phyloP scores from a whole-genome alignment of 2,113 vertebrate genomes.

The Scalopus aquaticus region DNA sequence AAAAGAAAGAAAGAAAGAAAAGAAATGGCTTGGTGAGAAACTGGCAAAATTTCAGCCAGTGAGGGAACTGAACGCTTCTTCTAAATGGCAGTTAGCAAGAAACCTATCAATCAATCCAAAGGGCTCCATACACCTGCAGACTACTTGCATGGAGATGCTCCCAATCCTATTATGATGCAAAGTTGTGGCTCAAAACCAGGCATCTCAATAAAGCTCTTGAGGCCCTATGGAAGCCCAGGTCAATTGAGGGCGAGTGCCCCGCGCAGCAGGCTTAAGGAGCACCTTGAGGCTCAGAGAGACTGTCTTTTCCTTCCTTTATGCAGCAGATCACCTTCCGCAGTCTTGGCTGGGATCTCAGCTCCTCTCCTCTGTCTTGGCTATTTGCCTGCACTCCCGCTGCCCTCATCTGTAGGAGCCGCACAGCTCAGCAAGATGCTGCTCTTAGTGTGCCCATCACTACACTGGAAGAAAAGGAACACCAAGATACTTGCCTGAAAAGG shows the following conservation, averaged over 20 bases:
- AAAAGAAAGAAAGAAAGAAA: too few species aligned
- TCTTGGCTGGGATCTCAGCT: not conserved
- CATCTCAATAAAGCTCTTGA: not conserved
- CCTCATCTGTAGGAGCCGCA: conserved; percentile 47
- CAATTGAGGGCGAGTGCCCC: not conserved
- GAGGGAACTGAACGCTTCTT: not conserved
- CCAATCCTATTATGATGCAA: conserved; percentile 51
- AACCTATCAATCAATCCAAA: conserved; percentile 28
- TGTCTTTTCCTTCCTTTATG: not conserved
- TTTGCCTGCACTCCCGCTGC: conserved; percentile 39
- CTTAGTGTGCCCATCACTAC: conserved; percentile 67
- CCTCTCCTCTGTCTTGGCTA: conserved; percentile 53
- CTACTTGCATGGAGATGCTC: not conserved
- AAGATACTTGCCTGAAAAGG: conserved; percentile 48
- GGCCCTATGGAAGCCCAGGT: not conserved
- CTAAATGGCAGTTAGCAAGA: conserved; percentile 50
- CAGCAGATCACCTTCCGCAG: conserved; percentile 17
- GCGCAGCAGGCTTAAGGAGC: conserved; percentile 3
- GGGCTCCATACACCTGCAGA: not conserved
- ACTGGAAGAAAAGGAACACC: conserved; percentile 50
- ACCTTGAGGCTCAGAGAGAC: conserved; percentile 2
- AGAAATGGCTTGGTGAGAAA: conserved; percentile 37
- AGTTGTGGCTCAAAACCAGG: not conserved
- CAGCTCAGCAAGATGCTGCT: conserved; percentile 66
- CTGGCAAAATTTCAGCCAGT: not conserved